Evolutionary conservation across 2,113 vertebrate species (phyloP).

Genomic region (Lethenteron camtschaticum): DNA sequence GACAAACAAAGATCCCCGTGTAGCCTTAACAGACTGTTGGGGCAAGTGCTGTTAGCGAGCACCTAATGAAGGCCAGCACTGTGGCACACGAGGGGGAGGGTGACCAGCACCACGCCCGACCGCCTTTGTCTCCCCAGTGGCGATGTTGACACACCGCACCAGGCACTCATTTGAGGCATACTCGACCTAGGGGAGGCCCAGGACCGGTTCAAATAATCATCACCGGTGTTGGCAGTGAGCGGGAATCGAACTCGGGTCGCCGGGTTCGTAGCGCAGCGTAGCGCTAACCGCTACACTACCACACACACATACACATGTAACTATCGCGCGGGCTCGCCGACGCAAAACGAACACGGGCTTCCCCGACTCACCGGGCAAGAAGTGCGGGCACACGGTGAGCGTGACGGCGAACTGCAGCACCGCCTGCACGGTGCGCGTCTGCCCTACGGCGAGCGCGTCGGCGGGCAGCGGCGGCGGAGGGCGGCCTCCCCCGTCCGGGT

Average conservation of each 20-base stretch:
- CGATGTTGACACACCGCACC: not conserved
- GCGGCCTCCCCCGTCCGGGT: slow-evolving; percentile 22
- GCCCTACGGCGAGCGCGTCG: slow-evolving; percentile 43
- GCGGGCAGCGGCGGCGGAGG: slow-evolving; percentile 36
- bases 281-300: too few species aligned
- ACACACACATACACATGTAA: not conserved
- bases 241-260: too few species aligned
- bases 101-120: not conserved
- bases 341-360: not conserved
- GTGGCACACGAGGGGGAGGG: too few species aligned
- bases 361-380: slow-evolving; percentile 16
- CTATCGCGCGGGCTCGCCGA: not conserved
- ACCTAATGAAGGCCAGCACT: not conserved
- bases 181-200: too few species aligned
- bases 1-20: not conserved
- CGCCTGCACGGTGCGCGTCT: slow-evolving; percentile 34
- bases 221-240: too few species aligned
- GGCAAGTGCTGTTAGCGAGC: not conserved
- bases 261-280: too few species aligned
- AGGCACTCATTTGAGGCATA: not conserved
- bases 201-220: too few species aligned
- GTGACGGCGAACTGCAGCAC: slow-evolving; percentile 47
- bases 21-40: not conserved
- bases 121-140: not conserved
- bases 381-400: slow-evolving; percentile 46